phyloP scores from a whole-genome alignment of 2,888 invertebrate genomes.

The Gari tellinella region DNA sequence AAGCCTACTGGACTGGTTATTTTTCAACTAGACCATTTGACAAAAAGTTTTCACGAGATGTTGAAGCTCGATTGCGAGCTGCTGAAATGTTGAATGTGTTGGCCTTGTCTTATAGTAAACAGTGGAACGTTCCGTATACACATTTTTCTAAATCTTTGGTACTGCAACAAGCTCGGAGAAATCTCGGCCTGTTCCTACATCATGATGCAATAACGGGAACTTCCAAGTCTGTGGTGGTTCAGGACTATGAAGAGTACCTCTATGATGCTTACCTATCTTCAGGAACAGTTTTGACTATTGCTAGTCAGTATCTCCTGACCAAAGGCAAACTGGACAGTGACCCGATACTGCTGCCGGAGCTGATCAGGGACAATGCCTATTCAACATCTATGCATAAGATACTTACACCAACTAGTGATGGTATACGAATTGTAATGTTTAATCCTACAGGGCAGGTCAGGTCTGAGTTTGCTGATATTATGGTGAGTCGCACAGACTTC shows the following conservation, averaged over 20 bases:
- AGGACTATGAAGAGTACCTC: conserved; percentile 89
- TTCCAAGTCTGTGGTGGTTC: conserved; percentile 95
- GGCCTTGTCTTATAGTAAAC: conserved; percentile 65
- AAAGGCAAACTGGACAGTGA: conserved; percentile 63
- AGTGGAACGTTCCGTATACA: conserved; percentile 60
- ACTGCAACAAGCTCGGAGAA: conserved; percentile 88
- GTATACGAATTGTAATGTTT: conserved; percentile 88
- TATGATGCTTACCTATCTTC: conserved; percentile 67
- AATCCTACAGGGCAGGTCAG: conserved; percentile 93
- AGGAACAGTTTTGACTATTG: conserved; percentile 65
- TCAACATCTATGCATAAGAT: conserved; percentile 63
- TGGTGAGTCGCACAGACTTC: conserved; percentile 89
- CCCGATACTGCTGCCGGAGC: conserved; percentile 70
- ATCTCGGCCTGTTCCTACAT: conserved; percentile 96
- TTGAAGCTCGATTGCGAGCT: conserved; percentile 80
- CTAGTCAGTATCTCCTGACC: conserved; percentile 70
- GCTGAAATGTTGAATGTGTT: conserved; percentile 80
- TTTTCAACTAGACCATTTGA: conserved; percentile 91
- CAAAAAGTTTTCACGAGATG: conserved; percentile 88
- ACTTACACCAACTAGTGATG: conserved; percentile 65
- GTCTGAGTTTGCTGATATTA: conserved; percentile 91
- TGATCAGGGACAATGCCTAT: conserved; percentile 52
- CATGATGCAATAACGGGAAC: conserved; percentile 99
- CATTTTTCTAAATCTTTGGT: conserved; percentile 59
- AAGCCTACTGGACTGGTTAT: conserved; percentile 98